Evolutionary conservation across 2,888 invertebrate genomes (phyloP).

Genomic region (Entomobrya proxima): DNA sequence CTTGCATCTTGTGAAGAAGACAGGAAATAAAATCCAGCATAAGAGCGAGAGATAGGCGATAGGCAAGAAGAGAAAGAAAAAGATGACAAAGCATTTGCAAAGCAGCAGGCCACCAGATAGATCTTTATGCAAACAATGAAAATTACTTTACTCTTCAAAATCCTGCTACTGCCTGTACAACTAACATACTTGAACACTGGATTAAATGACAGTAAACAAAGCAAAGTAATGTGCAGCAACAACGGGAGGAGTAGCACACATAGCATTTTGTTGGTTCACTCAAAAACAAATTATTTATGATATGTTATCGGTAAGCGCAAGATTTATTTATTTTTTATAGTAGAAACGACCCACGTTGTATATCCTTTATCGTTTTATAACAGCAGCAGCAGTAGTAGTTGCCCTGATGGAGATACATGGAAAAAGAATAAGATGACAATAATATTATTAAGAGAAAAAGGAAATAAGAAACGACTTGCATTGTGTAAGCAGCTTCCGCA

Average conservation of each 20-base stretch:
- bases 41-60: slow-evolving; percentile 14
- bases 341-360: not conserved
- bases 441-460: slow-evolving; percentile 39
- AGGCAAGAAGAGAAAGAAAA: slow-evolving; percentile 27
- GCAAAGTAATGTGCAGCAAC: slow-evolving; percentile 10
- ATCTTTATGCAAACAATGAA: slow-evolving; percentile 66
- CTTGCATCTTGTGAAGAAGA: not conserved
- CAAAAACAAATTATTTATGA: slow-evolving; percentile 48
- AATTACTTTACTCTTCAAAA: slow-evolving; percentile 28
- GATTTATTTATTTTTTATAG: slow-evolving; percentile 57
- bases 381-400: not conserved
- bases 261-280: slow-evolving; percentile 18
- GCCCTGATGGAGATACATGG: not conserved
- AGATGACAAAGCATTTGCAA: slow-evolving; percentile 73
- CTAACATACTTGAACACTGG: not conserved
- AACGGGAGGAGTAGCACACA: not conserved
- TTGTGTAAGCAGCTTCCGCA: slow-evolving; percentile 32
- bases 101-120: slow-evolving; percentile 71
- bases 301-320: slow-evolving; percentile 50
- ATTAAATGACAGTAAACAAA: slow-evolving; percentile 58
- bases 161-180: not conserved
- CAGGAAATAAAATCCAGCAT: slow-evolving; percentile 4
- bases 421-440: slow-evolving; percentile 3
- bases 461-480: not conserved
- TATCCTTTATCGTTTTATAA: slow-evolving; percentile 30